Evolutionary conservation across 2,797 vertebrate species (phyloP).

Genomic region (Brotogeris chrysoptera): DNA sequence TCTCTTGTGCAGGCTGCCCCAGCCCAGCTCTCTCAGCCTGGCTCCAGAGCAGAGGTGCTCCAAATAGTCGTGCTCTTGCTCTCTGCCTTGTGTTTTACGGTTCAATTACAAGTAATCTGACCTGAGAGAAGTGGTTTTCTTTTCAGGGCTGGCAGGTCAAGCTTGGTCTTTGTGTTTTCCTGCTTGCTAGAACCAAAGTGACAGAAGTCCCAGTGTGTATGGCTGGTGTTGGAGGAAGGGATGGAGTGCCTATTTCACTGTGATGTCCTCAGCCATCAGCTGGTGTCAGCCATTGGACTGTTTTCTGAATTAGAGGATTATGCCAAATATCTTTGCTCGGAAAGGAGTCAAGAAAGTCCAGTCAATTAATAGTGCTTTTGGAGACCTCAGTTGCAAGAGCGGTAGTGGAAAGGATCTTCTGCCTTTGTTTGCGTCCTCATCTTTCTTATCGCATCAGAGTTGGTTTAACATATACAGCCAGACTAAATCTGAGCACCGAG

Average conservation of each 20-base stretch:
- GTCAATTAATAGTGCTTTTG: neutral
- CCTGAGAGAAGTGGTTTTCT: neutral
- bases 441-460: neutral
- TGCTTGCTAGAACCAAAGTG: neutral
- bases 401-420: neutral
- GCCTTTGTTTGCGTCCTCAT: accelerated
- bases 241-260: neutral
- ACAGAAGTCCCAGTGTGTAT: accelerated
- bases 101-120: neutral
- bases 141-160: neutral
- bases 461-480: neutral
- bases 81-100: neutral
- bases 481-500: neutral
- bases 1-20: neutral
- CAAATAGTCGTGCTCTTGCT: neutral
- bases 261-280: no score
- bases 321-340: neutral
- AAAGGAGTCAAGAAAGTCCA: no score
- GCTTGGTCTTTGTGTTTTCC: neutral
- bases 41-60: neutral
- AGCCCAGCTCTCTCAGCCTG: neutral
- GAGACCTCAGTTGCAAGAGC: neutral
- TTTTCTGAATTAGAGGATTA: accelerated
- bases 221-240: neutral
- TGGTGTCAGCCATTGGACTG: neutral